Conservation (phyloP, 1,140 invertebrate species). For the Lithobius niger region DNA sequence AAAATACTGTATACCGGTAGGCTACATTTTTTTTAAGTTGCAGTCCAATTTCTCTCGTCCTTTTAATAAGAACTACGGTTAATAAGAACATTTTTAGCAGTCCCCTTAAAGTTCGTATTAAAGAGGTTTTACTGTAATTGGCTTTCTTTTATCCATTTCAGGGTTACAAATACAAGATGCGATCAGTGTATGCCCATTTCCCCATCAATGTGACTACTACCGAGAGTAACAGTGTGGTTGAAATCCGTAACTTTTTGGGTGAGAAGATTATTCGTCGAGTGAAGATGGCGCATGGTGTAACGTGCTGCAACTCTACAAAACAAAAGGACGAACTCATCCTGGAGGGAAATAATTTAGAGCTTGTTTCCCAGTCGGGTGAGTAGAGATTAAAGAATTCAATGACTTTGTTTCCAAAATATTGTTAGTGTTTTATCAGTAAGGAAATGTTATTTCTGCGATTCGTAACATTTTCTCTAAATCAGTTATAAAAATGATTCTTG, state of each 20-base stretch:
- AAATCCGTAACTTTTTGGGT: constrained; percentile 98
- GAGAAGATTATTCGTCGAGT: constrained; percentile 95
- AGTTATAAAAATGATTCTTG: too few relatives aligned
- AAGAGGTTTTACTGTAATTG: too few relatives aligned
- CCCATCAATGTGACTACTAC: constrained; percentile 98
- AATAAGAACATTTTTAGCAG: too few relatives aligned
- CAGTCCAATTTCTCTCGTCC: too few relatives aligned
- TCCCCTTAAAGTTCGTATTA: too few relatives aligned
- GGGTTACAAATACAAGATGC: constrained; percentile 98
- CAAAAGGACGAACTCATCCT: constrained; percentile 96
- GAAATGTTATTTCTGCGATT: too few relatives aligned
- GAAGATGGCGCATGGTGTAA: constrained; percentile 89
- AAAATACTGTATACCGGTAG: too few relatives aligned
- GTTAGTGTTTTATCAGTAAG: too few relatives aligned
- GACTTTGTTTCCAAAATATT: too few relatives aligned
- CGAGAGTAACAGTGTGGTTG: constrained; percentile 75
- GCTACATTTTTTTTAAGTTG: too few relatives aligned
- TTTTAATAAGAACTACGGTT: too few relatives aligned
- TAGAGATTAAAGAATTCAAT: background rate
- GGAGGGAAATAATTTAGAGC: constrained; percentile 94
- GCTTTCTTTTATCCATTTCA: constrained; percentile 31
- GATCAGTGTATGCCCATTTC: constrained; percentile 99
- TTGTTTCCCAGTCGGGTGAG: constrained; percentile 86
- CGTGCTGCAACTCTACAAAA: constrained; percentile 76
- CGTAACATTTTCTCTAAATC: too few relatives aligned